Percentiles rank a stretch among this genome's conserved stretches.
phyloP scores from a whole-genome alignment of 2,113 vertebrate species.

The Rutilus rutilus region DNA sequence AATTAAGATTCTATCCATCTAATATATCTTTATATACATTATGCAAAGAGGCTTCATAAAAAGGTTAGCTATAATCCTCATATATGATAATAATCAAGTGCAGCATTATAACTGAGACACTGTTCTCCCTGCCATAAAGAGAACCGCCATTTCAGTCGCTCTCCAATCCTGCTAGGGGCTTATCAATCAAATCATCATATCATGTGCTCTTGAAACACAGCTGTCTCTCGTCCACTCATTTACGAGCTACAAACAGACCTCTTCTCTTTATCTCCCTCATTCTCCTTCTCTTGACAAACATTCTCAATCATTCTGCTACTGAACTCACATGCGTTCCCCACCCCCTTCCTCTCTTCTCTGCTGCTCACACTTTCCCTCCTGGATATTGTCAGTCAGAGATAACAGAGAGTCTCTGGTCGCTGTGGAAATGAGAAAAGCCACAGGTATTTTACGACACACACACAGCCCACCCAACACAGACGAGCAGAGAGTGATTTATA shows the following conservation, averaged over 20 bases:
- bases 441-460: slow-evolving; percentile 1
- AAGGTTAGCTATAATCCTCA: neutral
- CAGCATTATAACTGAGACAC: neutral
- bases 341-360: neutral
- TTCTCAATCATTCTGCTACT: neutral
- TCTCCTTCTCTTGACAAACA: slow-evolving; percentile 18
- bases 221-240: neutral
- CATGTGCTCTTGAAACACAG: slow-evolving; percentile 13
- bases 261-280: slow-evolving; percentile 16
- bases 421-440: slow-evolving; percentile 39
- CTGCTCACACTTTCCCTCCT: neutral
- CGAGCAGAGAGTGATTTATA: neutral
- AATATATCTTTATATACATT: neutral
- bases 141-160: neutral
- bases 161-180: neutral
- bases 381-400: slow-evolving; percentile 18
- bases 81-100: neutral
- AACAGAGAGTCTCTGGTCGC: slow-evolving; percentile 5
- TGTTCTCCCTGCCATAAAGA: neutral
- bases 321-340: neutral
- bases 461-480: neutral
- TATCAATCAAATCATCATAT: slow-evolving; percentile 21
- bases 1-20: neutral
- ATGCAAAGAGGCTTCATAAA: neutral
- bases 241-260: neutral